phyloP scores from a whole-genome alignment of 2,888 invertebrate genomes.

The Plebejus argus region DNA sequence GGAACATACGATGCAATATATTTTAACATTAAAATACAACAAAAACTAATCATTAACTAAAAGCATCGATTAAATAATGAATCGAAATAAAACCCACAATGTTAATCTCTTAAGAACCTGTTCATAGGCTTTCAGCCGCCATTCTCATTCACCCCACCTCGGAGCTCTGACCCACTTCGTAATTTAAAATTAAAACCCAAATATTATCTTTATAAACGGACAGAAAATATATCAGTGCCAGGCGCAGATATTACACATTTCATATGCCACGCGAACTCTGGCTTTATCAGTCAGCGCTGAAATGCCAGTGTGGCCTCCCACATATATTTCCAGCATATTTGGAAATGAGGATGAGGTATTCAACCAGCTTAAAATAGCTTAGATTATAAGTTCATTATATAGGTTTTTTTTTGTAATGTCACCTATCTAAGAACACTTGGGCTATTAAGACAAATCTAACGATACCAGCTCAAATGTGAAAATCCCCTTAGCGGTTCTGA shows the following conservation, averaged over 20 bases:
- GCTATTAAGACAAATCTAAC: no score
- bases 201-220: slow-evolving; percentile 28
- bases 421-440: no score
- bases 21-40: not conserved
- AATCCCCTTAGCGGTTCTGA: no score
- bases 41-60: not conserved
- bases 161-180: slow-evolving; percentile 19
- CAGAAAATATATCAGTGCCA: slow-evolving; percentile 30
- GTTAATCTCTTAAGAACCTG: not conserved
- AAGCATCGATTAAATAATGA: not conserved
- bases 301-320: not conserved
- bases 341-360: not conserved
- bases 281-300: slow-evolving; percentile 20
- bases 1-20: no score
- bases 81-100: not conserved
- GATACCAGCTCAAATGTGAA: no score
- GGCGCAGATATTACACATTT: slow-evolving; percentile 30
- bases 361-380: not conserved
- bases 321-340: not conserved
- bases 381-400: not conserved
- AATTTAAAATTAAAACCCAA: slow-evolving; percentile 29
- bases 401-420: no score
- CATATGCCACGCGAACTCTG: slow-evolving; percentile 14
- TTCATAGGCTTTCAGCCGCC: not conserved
- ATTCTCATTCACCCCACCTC: slow-evolving; percentile 39